Percentiles rank a stretch among this genome's conserved stretches.
Evolutionary conservation across 1,140 invertebrate genomes (phyloP).

Genomic region (Eubasilissa regina): DNA sequence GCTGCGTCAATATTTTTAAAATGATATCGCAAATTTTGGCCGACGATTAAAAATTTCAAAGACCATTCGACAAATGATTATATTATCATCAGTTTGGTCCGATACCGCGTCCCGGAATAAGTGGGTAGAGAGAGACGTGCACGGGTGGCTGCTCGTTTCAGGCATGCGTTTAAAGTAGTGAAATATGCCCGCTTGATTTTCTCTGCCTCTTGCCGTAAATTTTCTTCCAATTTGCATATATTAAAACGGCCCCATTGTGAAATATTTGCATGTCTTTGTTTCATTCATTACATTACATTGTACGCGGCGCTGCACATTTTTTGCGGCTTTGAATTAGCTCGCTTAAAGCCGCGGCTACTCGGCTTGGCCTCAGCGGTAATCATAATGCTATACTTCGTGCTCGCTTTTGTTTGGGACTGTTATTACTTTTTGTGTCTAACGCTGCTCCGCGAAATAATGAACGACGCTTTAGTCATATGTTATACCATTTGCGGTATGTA

Average conservation of each 20-base stretch:
- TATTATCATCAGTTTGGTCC: too few relatives aligned
- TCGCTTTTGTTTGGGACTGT: background rate
- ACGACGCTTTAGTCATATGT: too few relatives aligned
- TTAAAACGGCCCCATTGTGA: conserved; percentile 33
- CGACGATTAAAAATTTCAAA: too few relatives aligned
- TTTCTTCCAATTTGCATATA: conserved; percentile 50
- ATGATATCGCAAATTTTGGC: too few relatives aligned
- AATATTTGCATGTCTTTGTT: conserved; percentile 46
- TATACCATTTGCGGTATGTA: too few relatives aligned
- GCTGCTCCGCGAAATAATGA: too few relatives aligned
- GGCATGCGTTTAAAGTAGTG: conserved; percentile 27
- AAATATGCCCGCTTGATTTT: conserved; percentile 41
- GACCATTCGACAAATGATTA: too few relatives aligned
- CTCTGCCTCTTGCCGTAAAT: conserved; percentile 33
- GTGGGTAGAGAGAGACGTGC: too few relatives aligned
- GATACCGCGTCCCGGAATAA: too few relatives aligned
- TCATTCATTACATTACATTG: conserved; percentile 45
- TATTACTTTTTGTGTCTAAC: background rate
- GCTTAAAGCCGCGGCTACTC: conserved; percentile 12
- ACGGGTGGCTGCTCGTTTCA: background rate
- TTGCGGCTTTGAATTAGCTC: conserved; percentile 36
- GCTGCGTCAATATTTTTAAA: too few relatives aligned
- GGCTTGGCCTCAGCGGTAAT: conserved; percentile 2
- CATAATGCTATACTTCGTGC: background rate
- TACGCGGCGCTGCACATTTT: conserved; percentile 20